phyloP scores from a whole-genome alignment of 2,797 vertebrate genomes.

The Emys orbicularis region DNA sequence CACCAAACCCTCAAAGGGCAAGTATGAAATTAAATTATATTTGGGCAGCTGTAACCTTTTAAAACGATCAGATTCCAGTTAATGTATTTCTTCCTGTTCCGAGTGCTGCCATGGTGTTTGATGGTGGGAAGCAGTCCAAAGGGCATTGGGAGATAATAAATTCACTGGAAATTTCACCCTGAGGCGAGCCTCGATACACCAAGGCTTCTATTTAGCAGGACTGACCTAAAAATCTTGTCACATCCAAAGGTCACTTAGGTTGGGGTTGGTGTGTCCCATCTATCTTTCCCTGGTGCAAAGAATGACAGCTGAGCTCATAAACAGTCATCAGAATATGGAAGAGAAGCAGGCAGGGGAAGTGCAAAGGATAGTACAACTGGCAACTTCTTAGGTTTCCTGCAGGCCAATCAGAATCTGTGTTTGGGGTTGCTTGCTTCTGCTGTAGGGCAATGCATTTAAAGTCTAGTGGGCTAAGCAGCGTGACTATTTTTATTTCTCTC shows the following conservation, averaged over 20 bases:
- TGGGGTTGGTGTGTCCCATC: slow-evolving; percentile 84
- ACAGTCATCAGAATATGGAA: slow-evolving; percentile 78
- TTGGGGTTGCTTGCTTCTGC: slow-evolving; percentile 17
- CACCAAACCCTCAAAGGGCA: slow-evolving; percentile 89
- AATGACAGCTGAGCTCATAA: slow-evolving; percentile 82
- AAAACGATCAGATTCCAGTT: slow-evolving; percentile 87
- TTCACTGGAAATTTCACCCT: slow-evolving; percentile 86
- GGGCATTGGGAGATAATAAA: slow-evolving; percentile 88
- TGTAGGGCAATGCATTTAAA: not conserved
- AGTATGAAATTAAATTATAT: slow-evolving; percentile 91
- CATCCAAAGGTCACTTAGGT: slow-evolving; percentile 86
- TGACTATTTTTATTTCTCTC: not conserved
- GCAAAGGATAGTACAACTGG: not conserved
- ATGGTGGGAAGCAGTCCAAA: slow-evolving; percentile 87
- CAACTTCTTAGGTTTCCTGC: slow-evolving; percentile 39
- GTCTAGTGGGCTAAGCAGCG: not conserved
- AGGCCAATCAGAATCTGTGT: not conserved
- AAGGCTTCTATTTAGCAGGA: slow-evolving; percentile 83
- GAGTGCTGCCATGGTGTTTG: slow-evolving; percentile 86
- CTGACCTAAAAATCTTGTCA: slow-evolving; percentile 88
- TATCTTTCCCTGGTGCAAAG: slow-evolving; percentile 80
- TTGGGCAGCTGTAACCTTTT: slow-evolving; percentile 90
- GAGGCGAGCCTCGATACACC: slow-evolving; percentile 82
- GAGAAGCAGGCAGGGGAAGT: slow-evolving; percentile 48
- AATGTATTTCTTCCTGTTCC: slow-evolving; percentile 89